Conservation (phyloP, 1,140 invertebrate genomes). For the Pseudomyrmex pallidus region DNA sequence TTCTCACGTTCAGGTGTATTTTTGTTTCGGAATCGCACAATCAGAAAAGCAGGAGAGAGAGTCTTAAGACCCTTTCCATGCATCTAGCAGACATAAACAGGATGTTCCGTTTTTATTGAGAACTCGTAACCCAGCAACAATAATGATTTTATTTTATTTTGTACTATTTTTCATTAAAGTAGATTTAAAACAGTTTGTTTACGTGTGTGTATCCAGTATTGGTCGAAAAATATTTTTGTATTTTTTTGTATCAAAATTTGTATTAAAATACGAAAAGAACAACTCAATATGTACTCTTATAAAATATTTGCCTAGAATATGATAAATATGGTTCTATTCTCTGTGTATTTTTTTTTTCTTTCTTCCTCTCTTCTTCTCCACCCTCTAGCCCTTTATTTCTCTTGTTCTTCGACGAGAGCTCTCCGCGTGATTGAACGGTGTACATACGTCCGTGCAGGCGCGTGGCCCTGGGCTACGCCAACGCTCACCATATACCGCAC, state of each 20-base stretch:
- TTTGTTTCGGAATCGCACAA: conserved; percentile 12
- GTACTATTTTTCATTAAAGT: no score
- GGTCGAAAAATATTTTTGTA: no score
- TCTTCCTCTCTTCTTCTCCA: conserved; percentile 3
- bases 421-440: conserved; percentile 67
- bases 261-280: no score
- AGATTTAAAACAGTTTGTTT: no score
- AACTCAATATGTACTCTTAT: conserved; percentile 32
- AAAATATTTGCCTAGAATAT: conserved; percentile 44
- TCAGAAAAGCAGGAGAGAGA: not conserved
- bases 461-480: conserved; percentile 70
- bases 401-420: conserved; percentile 49
- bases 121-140: not conserved
- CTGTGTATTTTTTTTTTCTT: not conserved
- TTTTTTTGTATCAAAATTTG: no score
- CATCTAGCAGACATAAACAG: conserved; percentile 1
- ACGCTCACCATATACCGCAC: conserved; percentile 40
- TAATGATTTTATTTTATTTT: no score
- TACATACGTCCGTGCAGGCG: conserved; percentile 55
- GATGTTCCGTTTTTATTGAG: not conserved
- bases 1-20: conserved; percentile 15
- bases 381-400: conserved; percentile 13
- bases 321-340: conserved; percentile 44
- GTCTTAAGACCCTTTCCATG: not conserved
- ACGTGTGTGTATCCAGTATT: no score